Conservation (phyloP, 2,113 vertebrate genomes). For the Smithornis capensis region DNA sequence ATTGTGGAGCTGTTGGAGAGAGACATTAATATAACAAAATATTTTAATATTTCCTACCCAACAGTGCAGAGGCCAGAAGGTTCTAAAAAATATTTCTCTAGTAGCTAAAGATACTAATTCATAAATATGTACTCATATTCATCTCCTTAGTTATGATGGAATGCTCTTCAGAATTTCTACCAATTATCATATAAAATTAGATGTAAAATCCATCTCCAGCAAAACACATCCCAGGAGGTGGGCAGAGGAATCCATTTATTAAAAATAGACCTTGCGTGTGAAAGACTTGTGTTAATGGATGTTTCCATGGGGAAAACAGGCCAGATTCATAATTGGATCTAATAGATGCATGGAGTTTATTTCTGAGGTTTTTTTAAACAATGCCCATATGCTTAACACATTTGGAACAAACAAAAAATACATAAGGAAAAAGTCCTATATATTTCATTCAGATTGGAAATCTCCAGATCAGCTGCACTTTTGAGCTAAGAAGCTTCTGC, state of each 20-base stretch:
- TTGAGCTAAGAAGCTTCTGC: not conserved
- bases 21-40: not conserved
- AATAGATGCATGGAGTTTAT: not conserved
- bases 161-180: not conserved
- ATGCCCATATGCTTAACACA: not conserved
- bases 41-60: not conserved
- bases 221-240: not conserved
- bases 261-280: not conserved
- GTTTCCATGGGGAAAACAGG: not conserved
- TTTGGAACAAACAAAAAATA: not conserved
- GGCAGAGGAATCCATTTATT: not conserved
- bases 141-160: not conserved
- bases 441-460: not conserved
- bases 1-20: constrained; percentile 82
- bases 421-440: not conserved
- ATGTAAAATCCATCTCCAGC: not conserved
- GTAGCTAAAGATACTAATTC: not conserved
- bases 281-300: not conserved
- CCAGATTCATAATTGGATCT: not conserved
- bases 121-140: not conserved
- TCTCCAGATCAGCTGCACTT: not conserved
- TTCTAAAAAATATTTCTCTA: not conserved
- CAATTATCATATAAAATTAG: not conserved
- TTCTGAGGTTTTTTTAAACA: not conserved
- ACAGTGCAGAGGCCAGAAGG: not conserved